Evolutionary conservation across 2,888 invertebrate species (phyloP), one percentile per base, ranked within the genome.

Genomic region (Cybosia mesomella): DNA sequence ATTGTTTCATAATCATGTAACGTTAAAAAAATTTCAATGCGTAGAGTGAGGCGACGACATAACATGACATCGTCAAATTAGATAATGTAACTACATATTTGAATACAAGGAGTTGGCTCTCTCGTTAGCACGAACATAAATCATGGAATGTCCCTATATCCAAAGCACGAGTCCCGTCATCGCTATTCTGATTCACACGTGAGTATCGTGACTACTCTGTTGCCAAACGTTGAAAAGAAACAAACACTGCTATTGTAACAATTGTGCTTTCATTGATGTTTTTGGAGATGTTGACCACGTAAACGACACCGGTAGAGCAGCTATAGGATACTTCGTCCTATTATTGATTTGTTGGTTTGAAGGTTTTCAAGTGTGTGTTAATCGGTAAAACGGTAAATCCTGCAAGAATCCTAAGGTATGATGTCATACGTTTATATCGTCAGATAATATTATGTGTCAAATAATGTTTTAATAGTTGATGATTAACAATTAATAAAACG

Each of bases 161-260:
- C 49, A 59, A 59, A 67, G 54, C 69, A 71, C 60, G 59, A 70
- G 61, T 58, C 62, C 71, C 76, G 79, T 83, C 86, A 87, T 73
- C 70, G 67, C 82, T 87, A 85, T 86, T 83, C 81, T 77, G 65
- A 79, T 66, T 58, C 64, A 66, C 82, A 83, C 82, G 83, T 83
- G 84, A 84, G 8, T n/a, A 58, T 7, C 7, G 9, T 32, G 3
- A n/a, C 68, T 58, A 36, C 63, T 57, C 58, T 61, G 75, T 71
- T 82, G 82, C 83, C 82, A 84, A 83, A 49, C 49, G 49, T n/a
- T 49, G 49, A n/a, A 75, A 82, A 74, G 74, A 78, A 75, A 75
- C 72, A 75, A 67, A 79, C 73, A 71, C 72, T 65, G 67, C 68
- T 66, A 67, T 63, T 59, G 58, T 66, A 60, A 74, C 74, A 77